These are phyloP conservation scores for Heliothis virescens DNA, from an alignment of 1,140 invertebrate species.

Conservation along the genomic window DNA sequence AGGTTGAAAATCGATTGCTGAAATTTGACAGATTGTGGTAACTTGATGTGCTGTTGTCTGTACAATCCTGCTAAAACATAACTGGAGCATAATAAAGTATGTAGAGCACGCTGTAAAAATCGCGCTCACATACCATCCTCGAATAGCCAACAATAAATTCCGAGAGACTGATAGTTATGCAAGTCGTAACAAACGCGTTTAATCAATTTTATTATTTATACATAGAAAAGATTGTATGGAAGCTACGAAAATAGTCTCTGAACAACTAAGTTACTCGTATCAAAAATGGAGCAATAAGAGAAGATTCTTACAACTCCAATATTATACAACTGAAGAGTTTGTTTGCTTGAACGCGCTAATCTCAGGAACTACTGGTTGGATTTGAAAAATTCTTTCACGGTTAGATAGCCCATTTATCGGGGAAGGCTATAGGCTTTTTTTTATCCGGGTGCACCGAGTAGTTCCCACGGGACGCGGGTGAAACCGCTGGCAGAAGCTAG, in stretches of 20 bases:
- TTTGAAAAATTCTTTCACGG: no score
- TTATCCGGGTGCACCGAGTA: no score
- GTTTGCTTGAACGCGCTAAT: no score
- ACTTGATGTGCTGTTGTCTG: no score
- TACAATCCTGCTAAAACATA: not conserved
- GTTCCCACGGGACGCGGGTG: no score
- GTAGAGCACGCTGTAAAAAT: constrained; percentile 24
- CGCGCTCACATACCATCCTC: not conserved
- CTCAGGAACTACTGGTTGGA: no score
- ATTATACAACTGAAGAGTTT: no score
- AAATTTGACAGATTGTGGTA: no score
- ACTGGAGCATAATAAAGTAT: not conserved
- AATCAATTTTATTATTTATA: constrained; percentile 37
- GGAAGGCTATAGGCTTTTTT: no score
- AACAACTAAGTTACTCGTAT: constrained; percentile 27
- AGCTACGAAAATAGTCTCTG: not conserved
- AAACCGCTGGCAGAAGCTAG: no score
- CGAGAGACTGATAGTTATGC: constrained; percentile 26
- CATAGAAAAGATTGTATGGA: not conserved
- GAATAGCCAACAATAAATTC: constrained; percentile 20
- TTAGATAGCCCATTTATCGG: no score
- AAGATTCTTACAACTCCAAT: not conserved
- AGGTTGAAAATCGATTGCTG: no score
- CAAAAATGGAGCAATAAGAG: not conserved
- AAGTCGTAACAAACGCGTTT: constrained; percentile 26